These are phyloP conservation scores for Melanargia galathea DNA, from an alignment of 2,888 invertebrate species.

Conservation along the genomic window DNA sequence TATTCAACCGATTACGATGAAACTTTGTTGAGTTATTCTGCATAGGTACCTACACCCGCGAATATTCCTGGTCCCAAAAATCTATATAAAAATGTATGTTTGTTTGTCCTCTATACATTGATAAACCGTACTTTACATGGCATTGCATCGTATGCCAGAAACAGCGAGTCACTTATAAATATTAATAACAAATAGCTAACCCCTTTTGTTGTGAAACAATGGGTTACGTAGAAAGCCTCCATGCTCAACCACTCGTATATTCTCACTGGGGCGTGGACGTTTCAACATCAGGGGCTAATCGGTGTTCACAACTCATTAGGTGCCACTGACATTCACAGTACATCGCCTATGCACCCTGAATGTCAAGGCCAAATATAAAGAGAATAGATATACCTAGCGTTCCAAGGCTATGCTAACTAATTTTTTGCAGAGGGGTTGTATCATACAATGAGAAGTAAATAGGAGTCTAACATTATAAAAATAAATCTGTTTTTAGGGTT, in stretches of 20 bases:
- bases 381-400: neutral
- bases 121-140: neutral
- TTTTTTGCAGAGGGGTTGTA: neutral
- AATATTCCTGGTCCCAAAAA: too few relatives aligned
- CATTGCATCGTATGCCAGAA: too few relatives aligned
- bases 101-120: too few relatives aligned
- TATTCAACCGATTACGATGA: too few relatives aligned
- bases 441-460: neutral
- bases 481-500: too few relatives aligned
- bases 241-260: constrained; percentile 13
- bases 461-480: neutral
- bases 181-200: too few relatives aligned
- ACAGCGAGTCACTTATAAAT: neutral
- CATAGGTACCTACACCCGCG: too few relatives aligned
- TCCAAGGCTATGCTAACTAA: neutral
- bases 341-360: constrained; percentile 24
- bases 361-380: constrained; percentile 15
- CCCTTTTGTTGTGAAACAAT: neutral
- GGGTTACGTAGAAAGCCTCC: neutral
- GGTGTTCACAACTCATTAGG: constrained; percentile 30
- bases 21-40: too few relatives aligned
- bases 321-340: constrained; percentile 33
- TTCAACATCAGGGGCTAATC: constrained; percentile 4
- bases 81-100: too few relatives aligned
- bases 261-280: constrained; percentile 1